A percentile compares a stretch with the other conserved stretches of the same genome.
phyloP scores from a whole-genome alignment of 2,888 invertebrate genomes.

The Nematopogon swammerdamellus region DNA sequence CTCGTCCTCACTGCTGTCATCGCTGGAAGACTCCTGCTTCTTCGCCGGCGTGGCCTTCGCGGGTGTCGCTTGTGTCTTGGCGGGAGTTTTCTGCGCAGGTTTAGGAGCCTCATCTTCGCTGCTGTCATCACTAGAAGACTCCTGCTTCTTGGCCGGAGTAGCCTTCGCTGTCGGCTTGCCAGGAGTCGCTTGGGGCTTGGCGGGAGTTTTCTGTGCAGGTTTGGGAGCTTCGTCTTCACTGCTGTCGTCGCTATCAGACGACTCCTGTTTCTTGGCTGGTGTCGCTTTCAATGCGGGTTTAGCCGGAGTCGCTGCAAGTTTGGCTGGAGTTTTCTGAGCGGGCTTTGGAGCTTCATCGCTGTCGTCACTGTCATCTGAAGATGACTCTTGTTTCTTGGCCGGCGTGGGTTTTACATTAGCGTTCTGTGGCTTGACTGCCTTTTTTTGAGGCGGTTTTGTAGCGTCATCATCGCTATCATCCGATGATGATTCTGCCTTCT shows the following conservation, averaged over 20 bases:
- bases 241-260: slow-evolving; percentile 23
- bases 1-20: slow-evolving; percentile 11
- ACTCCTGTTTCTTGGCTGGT: slow-evolving; percentile 11
- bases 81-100: not conserved
- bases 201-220: not conserved
- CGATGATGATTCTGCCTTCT: slow-evolving; percentile 15
- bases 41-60: slow-evolving; percentile 11
- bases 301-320: slow-evolving; percentile 6
- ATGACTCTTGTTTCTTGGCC: slow-evolving; percentile 22
- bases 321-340: slow-evolving; percentile 1
- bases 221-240: slow-evolving; percentile 17
- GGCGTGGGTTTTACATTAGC: slow-evolving; percentile 12
- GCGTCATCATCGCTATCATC: slow-evolving; percentile 36
- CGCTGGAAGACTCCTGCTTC: slow-evolving; percentile 15
- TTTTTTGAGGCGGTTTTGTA: slow-evolving; percentile 14
- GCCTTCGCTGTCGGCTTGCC: slow-evolving; percentile 12
- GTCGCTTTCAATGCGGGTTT: slow-evolving; percentile 12
- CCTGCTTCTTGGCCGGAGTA: slow-evolving; percentile 17
- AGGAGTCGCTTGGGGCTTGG: slow-evolving; percentile 7
- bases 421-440: slow-evolving; percentile 14
- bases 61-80: slow-evolving; percentile 9
- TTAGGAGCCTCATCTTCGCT: slow-evolving; percentile 19
- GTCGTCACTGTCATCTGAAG: slow-evolving; percentile 22
- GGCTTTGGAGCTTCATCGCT: slow-evolving; percentile 24
- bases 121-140: slow-evolving; percentile 17